A percentile compares a stretch with the other conserved stretches of the same genome.
These are phyloP conservation scores for Heterodera carotae DNA, from an alignment of 1,140 invertebrate genomes.

Conservation along the genomic window DNA sequence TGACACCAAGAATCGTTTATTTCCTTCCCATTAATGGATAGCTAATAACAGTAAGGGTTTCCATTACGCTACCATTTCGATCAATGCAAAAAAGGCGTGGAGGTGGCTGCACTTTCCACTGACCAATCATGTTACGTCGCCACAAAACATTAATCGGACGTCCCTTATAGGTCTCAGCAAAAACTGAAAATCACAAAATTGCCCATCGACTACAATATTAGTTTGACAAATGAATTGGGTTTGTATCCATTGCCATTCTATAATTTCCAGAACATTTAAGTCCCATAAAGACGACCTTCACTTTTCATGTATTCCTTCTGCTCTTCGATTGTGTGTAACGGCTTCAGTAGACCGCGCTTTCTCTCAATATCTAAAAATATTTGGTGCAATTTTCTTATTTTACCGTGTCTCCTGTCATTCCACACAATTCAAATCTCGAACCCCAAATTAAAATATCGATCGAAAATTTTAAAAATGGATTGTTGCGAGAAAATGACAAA, in stretches of 20 bases:
- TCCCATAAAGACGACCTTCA: conserved; percentile 49
- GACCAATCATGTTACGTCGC: conserved; percentile 55
- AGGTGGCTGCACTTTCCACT: conserved; percentile 53
- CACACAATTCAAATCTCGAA: no score
- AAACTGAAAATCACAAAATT: conserved; percentile 49
- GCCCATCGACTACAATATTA: neutral
- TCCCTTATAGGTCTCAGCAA: conserved; percentile 60
- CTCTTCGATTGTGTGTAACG: conserved; percentile 61
- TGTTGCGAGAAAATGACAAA: no score
- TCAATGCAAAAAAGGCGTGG: conserved; percentile 64
- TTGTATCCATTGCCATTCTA: no score
- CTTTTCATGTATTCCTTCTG: conserved; percentile 61
- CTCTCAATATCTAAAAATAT: conserved; percentile 50
- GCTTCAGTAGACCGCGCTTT: conserved; percentile 62
- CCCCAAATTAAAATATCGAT: no score
- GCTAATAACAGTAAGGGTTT: no score
- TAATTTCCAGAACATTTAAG: no score
- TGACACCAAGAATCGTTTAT: no score
- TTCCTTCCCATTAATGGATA: no score
- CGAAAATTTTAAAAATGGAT: no score
- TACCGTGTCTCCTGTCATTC: no score
- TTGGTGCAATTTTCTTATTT: no score
- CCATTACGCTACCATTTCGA: conserved; percentile 43
- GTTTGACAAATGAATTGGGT: conserved; percentile 18
- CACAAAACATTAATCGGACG: conserved; percentile 60